Evolutionary conservation across 2,797 vertebrate genomes (phyloP).

Genomic region (Tachyglossus aculeatus): DNA sequence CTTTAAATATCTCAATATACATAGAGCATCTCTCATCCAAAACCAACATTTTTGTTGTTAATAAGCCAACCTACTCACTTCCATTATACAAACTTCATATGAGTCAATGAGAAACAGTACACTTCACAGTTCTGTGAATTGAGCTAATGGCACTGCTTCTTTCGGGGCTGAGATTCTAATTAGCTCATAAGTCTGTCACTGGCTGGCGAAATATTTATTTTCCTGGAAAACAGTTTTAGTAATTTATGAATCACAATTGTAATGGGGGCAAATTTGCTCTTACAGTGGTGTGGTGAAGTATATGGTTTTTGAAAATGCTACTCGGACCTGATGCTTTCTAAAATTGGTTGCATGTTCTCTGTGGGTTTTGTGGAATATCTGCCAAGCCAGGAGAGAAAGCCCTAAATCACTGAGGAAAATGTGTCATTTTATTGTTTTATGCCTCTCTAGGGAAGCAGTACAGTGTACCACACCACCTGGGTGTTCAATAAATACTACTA

Average conservation of each 20-base stretch:
- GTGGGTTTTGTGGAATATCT: too few relatives aligned
- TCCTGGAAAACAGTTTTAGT: constrained; percentile 49
- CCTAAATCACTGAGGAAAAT: too few relatives aligned
- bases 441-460: too few relatives aligned
- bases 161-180: constrained; percentile 59
- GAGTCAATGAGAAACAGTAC: neutral
- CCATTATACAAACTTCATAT: neutral
- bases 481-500: too few relatives aligned
- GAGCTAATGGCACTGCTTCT: constrained; percentile 37
- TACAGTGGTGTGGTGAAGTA: neutral
- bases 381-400: too few relatives aligned
- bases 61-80: constrained; percentile 24
- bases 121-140: neutral
- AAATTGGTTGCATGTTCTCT: too few relatives aligned
- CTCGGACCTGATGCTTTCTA: too few relatives aligned
- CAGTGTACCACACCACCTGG: too few relatives aligned
- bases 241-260: constrained; percentile 55
- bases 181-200: constrained; percentile 60
- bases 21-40: neutral
- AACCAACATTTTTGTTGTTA: constrained; percentile 1
- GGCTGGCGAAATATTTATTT: constrained; percentile 67
- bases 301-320: neutral
- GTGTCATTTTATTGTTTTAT: too few relatives aligned
- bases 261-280: neutral
- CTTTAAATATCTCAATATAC: neutral